These are phyloP conservation scores for Macroteleia sp. DNA, from an alignment of 2,888 invertebrate species.

Conservation along the genomic window DNA sequence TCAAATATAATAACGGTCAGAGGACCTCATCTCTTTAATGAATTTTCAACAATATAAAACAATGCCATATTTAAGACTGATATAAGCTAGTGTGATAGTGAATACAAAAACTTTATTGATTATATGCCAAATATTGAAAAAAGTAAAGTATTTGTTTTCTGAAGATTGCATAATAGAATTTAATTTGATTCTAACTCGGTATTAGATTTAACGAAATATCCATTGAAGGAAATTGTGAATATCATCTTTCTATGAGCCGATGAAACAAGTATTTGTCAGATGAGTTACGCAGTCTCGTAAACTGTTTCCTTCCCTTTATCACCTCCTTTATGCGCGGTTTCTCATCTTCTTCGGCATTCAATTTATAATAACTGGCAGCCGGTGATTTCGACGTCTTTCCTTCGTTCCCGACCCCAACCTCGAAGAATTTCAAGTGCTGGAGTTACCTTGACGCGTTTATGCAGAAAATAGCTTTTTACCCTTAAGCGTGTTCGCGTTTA, in stretches of 20 bases:
- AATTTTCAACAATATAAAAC: neutral
- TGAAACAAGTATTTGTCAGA: conserved; percentile 67
- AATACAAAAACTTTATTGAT: too few relatives aligned
- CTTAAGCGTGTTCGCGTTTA: conserved; percentile 46
- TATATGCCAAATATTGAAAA: too few relatives aligned
- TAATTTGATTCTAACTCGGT: conserved; percentile 54
- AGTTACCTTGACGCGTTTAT: conserved; percentile 71
- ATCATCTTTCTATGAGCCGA: conserved; percentile 64
- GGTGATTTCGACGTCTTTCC: conserved; percentile 69
- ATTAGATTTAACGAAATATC: conserved; percentile 54
- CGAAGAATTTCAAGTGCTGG: conserved; percentile 62
- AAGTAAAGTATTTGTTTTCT: too few relatives aligned
- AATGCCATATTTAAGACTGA: too few relatives aligned
- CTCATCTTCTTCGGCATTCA: conserved; percentile 75
- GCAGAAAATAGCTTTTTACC: conserved; percentile 77
- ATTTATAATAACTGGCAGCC: conserved; percentile 76
- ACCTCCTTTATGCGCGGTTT: conserved; percentile 68
- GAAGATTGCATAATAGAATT: conserved; percentile 27
- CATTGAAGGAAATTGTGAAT: conserved; percentile 52
- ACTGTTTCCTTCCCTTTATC: conserved; percentile 70
- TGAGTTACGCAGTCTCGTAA: conserved; percentile 70
- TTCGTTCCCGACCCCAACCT: conserved; percentile 27
- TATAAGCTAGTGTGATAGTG: neutral
- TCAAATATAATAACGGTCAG: conserved; percentile 51
- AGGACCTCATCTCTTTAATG: conserved; percentile 40